These are phyloP conservation scores for Cirrhinus mrigala DNA, from an alignment of 2,797 vertebrate genomes.

Conservation along the genomic window DNA sequence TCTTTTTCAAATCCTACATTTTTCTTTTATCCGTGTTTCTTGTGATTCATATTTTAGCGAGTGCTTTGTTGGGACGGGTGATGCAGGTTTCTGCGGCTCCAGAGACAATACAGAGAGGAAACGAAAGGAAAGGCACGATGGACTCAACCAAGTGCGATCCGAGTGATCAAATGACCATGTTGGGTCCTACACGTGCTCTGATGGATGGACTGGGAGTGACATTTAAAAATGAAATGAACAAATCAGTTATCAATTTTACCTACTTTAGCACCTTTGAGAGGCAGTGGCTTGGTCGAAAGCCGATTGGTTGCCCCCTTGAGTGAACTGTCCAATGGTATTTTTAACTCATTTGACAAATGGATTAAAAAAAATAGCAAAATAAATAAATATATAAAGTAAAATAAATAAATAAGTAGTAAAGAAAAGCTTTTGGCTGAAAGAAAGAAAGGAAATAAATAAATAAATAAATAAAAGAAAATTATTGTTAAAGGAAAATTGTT, in stretches of 20 bases:
- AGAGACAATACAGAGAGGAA: not conserved
- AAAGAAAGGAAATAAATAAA: no score
- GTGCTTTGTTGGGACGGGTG: constrained; percentile 12
- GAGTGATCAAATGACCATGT: not conserved
- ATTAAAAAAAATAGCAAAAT: not conserved
- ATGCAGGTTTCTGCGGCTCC: not conserved
- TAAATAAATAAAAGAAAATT: no score
- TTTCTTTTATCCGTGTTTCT: constrained; percentile 27
- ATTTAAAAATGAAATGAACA: not conserved
- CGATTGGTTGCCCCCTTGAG: not conserved
- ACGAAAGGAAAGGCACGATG: not conserved
- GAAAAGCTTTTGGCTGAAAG: no score
- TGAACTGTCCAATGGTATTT: not conserved
- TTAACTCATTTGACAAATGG: not conserved
- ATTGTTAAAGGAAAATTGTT: no score
- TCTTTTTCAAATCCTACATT: constrained; percentile 39
- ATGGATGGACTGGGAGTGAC: not conserved
- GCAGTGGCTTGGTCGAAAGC: not conserved
- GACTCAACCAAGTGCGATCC: not conserved
- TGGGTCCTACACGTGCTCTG: not conserved
- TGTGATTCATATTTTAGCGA: constrained; percentile 55
- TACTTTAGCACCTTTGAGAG: not conserved
- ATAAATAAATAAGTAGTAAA: no score
- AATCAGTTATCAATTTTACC: not conserved
- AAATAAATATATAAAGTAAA: no score